phyloP scores from a whole-genome alignment of 2,797 vertebrate species.

The Iguana delicatissima region DNA sequence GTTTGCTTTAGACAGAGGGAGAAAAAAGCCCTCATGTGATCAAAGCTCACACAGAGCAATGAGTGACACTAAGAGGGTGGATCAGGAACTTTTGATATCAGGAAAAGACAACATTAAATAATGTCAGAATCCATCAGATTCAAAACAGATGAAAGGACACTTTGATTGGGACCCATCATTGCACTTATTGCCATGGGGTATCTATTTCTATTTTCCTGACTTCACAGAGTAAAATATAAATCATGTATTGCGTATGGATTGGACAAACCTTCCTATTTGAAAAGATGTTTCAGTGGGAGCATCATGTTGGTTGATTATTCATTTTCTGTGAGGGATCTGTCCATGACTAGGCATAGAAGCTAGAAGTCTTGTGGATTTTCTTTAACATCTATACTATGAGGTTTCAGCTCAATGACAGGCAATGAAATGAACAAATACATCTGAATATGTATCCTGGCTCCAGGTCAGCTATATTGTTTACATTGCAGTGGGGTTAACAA shows the following conservation, averaged over 20 bases:
- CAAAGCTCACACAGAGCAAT: not conserved
- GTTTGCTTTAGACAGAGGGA: conserved; percentile 18
- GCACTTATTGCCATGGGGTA: not conserved
- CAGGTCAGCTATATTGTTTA: not conserved
- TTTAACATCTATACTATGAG: not conserved
- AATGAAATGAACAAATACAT: not conserved
- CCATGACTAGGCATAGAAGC: not conserved
- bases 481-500: not conserved
- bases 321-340: not conserved
- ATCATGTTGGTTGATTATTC: not conserved
- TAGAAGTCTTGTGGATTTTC: not conserved
- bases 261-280: conserved; percentile 9
- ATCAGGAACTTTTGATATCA: conserved; percentile 29
- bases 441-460: not conserved
- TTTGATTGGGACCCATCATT: not conserved
- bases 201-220: conserved; percentile 23
- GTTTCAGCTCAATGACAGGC: not conserved
- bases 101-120: conserved; percentile 35
- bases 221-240: conserved; percentile 32
- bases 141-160: conserved; percentile 21
- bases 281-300: conserved; percentile 5
- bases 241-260: not conserved
- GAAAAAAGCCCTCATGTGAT: conserved; percentile 8
- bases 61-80: conserved; percentile 31
- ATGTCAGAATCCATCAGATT: conserved; percentile 27